Base-by-base conservation (phyloP, 2,888 invertebrate species). In the Autographa gamma region DNA sequence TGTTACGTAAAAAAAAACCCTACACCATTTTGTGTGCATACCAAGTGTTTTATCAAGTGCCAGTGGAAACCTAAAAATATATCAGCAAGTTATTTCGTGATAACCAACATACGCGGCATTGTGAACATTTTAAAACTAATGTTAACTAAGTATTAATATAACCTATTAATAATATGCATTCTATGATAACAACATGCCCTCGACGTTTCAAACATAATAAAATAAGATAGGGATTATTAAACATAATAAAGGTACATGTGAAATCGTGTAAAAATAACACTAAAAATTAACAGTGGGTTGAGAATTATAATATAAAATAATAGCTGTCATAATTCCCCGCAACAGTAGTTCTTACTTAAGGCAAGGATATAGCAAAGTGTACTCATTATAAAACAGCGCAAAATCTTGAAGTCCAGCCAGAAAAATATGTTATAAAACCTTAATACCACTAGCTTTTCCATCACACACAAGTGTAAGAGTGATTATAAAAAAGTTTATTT, bases 81-180 rank as follows among this genome's bases (percentile, higher is more conserved):
- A 63, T 63, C 18, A 62, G 63, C 32, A 34, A 56, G 18, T 52
- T 43, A 32, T 48, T 71, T 66, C 66, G 62, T 77, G 66, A 63
- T 61, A 74, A 64, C 60, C 25, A 76, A 74, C 68, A 79, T 77
- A 68, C 65, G 66, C 65, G 63, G 58, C 25, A 69, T 76, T 71
- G 69, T 74, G 48, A 69, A 77, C 59, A 48, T 7, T 48, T 63
- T 65, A 48, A 68, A 73, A 56, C 19, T 76, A 60, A 56, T 18
- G 60, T 25, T 58, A 58, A 66, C 38, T 63, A 58, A 58, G 43
- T 74, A 48, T 66, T 41, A 54, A 60, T 66, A 70, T 68, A 48
- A 68, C 66, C 31, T 66, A 60, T 18, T n/a, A 48, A 66, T 63
- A 68, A 41, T 79, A 77, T 77, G 65, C 60, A 54, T 64, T 41